These are phyloP conservation scores for Rafetus swinhoei DNA, from an alignment of 2,113 vertebrate species.

Conservation along the genomic window DNA sequence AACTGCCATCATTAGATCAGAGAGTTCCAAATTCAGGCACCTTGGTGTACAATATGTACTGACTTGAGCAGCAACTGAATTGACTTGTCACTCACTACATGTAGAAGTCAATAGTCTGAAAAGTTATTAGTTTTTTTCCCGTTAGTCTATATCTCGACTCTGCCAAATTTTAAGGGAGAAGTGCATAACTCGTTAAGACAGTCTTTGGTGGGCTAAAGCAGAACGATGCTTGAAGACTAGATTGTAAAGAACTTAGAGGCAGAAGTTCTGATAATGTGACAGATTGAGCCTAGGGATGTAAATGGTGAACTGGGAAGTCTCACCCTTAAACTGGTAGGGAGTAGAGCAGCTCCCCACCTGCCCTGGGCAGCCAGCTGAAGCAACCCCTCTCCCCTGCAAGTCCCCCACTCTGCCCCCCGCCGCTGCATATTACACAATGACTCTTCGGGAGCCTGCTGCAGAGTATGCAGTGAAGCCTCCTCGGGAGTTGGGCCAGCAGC, in stretches of 20 bases:
- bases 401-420: too few relatives aligned
- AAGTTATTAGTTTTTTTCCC: background rate
- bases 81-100: background rate
- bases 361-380: too few relatives aligned
- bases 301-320: too few relatives aligned
- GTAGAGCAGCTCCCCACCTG: too few relatives aligned
- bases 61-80: background rate
- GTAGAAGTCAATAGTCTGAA: background rate
- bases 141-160: background rate
- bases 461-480: too few relatives aligned
- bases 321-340: too few relatives aligned
- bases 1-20: background rate
- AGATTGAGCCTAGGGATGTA: too few relatives aligned
- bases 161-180: background rate
- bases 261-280: background rate
- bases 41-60: background rate
- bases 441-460: too few relatives aligned
- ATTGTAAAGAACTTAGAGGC: background rate
- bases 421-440: too few relatives aligned
- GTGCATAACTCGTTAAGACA: background rate
- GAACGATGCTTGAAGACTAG: background rate
- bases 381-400: too few relatives aligned
- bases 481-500: too few relatives aligned
- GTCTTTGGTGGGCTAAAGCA: background rate
- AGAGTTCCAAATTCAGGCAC: background rate